Base-by-base conservation (phyloP, 2,888 invertebrate genomes). In the Aspidiotus rigidus region DNA sequence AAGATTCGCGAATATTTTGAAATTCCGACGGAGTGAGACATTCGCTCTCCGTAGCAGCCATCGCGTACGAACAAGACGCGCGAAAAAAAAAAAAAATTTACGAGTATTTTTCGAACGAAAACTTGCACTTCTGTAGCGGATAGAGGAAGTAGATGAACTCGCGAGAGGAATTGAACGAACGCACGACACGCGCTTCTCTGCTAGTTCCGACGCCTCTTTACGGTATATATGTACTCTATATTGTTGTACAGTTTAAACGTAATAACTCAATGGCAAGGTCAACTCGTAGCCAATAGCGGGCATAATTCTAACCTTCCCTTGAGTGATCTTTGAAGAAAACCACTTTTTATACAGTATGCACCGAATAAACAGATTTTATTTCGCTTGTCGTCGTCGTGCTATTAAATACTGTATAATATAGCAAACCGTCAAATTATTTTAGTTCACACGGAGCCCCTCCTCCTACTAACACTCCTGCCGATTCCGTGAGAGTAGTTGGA, bases 1-100 rank as follows among this genome's bases (percentile, higher is more conserved):
- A 78, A 72, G 81, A 81, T 75, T 82, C 80, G 71, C 79, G 78
- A 73, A 64, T 64, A 55, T 40, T 49, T 7, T 53, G 54, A 13
- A 64, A 64, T 10, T 64, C 64, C 1, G 64, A 53, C 11, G 54
- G 16, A 55, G 40, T 64, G 5, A 64, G 49, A 15, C 64, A 49
- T n/a, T 49, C 49, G n/a, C 49, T 49, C n/a, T 49, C 49, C 11
- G 49, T 49, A 49, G 49, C 49, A 11, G n/a, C n/a, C 49, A n/a
- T 49, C 49, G n/a, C 28, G 56, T 15, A 40, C 62, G 42, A 8
- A 7, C 15, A 39, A 15, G 42, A 13, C 15, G 42, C n/a, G 9
- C 10, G 39, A 9, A 61, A 39, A 8, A 28, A 41, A 40, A 40
- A 61, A 61, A 61, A 61, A 61, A 61, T 61, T 39, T 9, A 62